Evolutionary conservation across 2,888 invertebrate species (phyloP).

Genomic region (Carpatolechia fugitivella): DNA sequence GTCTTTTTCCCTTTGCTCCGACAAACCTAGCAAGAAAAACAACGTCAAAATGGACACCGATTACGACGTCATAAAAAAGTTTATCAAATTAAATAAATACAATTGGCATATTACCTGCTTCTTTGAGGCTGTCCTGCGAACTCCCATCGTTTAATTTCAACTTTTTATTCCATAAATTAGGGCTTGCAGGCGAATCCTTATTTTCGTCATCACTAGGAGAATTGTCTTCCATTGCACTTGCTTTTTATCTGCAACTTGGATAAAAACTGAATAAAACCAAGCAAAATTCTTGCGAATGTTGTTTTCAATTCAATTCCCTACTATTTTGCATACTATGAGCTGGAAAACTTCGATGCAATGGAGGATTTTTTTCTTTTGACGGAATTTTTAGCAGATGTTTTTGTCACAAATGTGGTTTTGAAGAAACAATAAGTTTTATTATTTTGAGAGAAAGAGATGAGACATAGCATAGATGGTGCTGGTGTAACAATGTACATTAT

Average conservation of each 20-base stretch:
- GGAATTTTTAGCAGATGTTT: constrained; percentile 32
- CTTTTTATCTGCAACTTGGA: constrained; percentile 10
- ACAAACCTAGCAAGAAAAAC: constrained; percentile 36
- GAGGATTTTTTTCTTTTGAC: constrained; percentile 40
- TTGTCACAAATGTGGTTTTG: constrained; percentile 17
- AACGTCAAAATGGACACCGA: constrained; percentile 39
- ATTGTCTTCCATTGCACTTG: constrained; percentile 65
- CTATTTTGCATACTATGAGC: not conserved
- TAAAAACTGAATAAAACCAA: constrained; percentile 11
- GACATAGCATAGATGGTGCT: not conserved
- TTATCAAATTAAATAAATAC: constrained; percentile 18
- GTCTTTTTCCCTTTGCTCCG: constrained; percentile 45
- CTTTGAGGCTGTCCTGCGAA: constrained; percentile 63
- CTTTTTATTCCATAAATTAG: constrained; percentile 62
- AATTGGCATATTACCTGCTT: constrained; percentile 43
- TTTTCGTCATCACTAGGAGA: constrained; percentile 66
- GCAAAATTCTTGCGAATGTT: constrained; percentile 13
- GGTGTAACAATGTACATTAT: too few species aligned
- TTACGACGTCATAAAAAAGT: constrained; percentile 38
- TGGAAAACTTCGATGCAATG: constrained; percentile 30
- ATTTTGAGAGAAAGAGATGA: not conserved
- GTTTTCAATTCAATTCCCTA: constrained; percentile 7
- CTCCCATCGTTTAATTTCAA: constrained; percentile 70
- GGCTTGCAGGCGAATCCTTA: constrained; percentile 49
- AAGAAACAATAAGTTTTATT: too few species aligned